phyloP scores from a whole-genome alignment of 2,797 vertebrate species.

The Lerista edwardsae region DNA sequence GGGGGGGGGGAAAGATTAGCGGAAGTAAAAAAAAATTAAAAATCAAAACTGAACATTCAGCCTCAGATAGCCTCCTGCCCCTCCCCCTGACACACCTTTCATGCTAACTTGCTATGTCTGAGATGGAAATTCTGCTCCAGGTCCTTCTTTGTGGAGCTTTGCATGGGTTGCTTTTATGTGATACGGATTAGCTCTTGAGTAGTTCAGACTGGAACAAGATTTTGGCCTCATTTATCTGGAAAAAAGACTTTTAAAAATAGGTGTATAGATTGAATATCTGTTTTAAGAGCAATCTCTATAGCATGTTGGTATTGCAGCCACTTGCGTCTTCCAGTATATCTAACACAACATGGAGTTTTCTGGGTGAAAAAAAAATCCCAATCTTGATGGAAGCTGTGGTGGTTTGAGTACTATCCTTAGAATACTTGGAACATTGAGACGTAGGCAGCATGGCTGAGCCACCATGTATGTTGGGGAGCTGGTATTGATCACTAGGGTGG shows the following conservation, averaged over 20 bases:
- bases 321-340: neutral
- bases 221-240: constrained; percentile 27
- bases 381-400: constrained; percentile 25
- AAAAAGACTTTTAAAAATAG: constrained; percentile 39
- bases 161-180: constrained; percentile 14
- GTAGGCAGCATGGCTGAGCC: constrained; percentile 52
- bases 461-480: constrained; percentile 28
- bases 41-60: neutral
- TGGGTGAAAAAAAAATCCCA: neutral
- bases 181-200: constrained; percentile 4
- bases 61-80: neutral
- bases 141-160: constrained; percentile 37
- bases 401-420: constrained; percentile 8
- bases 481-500: constrained; percentile 62
- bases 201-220: constrained; percentile 44
- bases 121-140: constrained; percentile 40
- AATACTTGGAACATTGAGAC: constrained; percentile 40
- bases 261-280: constrained; percentile 14
- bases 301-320: neutral
- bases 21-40: constrained; percentile 20
- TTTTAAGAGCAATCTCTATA: constrained; percentile 25
- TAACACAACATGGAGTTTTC: neutral
- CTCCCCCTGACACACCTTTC: constrained; percentile 39
- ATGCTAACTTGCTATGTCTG: constrained; percentile 58
- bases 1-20: neutral